Percentiles rank a stretch among this genome's conserved stretches.
These are phyloP conservation scores for Notothenia coriiceps DNA, from an alignment of 2,113 vertebrate species.

Conservation along the genomic window DNA sequence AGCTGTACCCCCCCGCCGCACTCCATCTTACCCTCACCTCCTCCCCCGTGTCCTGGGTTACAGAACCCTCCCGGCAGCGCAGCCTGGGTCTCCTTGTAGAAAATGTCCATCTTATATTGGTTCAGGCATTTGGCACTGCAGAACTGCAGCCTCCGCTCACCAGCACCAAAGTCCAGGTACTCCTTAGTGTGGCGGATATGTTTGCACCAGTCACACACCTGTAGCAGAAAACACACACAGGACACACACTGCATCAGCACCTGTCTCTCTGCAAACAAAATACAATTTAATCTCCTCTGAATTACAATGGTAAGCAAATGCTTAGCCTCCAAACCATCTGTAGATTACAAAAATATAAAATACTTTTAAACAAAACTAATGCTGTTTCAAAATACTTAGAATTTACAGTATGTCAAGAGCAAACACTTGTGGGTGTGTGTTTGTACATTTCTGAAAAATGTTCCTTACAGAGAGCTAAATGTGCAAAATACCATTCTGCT, in stretches of 20 bases:
- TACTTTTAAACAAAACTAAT: slow-evolving; percentile 14
- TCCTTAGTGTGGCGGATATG: slow-evolving; percentile 99
- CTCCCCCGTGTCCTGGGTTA: slow-evolving; percentile 89
- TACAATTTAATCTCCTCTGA: slow-evolving; percentile 42
- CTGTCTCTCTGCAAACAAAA: slow-evolving; percentile 36
- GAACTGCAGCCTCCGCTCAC: slow-evolving; percentile 98
- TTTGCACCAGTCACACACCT: slow-evolving; percentile 99
- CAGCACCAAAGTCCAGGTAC: slow-evolving; percentile 99
- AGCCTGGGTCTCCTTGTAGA: slow-evolving; percentile 99
- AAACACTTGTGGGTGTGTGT: slow-evolving; percentile 1
- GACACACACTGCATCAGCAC: slow-evolving; percentile 51
- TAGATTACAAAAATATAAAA: slow-evolving; percentile 26
- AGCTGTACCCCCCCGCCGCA: slow-evolving; percentile 93
- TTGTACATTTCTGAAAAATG: background rate
- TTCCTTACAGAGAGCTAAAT: slow-evolving; percentile 27
- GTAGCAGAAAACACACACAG: slow-evolving; percentile 79
- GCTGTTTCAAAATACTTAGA: slow-evolving; percentile 18
- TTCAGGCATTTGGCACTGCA: slow-evolving; percentile 99
- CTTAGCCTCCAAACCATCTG: slow-evolving; percentile 54
- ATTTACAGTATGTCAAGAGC: slow-evolving; percentile 7
- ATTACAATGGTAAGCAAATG: slow-evolving; percentile 27
- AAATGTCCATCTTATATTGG: slow-evolving; percentile 99
- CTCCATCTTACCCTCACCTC: slow-evolving; percentile 92
- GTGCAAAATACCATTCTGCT: slow-evolving; percentile 28
- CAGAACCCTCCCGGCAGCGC: slow-evolving; percentile 96